Percentiles rank a stretch among this genome's conserved stretches.
phyloP scores from a whole-genome alignment of 2,797 vertebrate genomes.

The Enteromius treurensis region DNA sequence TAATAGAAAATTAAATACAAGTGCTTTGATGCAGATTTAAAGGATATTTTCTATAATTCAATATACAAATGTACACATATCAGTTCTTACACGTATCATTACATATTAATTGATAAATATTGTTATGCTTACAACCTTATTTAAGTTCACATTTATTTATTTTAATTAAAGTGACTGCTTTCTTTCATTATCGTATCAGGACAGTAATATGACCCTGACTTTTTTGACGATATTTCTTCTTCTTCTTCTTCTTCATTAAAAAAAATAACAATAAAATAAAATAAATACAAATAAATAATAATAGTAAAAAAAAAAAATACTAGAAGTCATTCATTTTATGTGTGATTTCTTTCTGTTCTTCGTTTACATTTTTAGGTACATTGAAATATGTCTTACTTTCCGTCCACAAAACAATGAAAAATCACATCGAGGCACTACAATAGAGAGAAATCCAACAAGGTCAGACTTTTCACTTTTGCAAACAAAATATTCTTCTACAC shows the following conservation, averaged over 20 bases:
- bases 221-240: not conserved
- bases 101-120: not conserved
- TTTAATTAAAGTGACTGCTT: not conserved
- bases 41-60: not conserved
- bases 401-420: constrained; percentile 67
- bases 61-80: not conserved
- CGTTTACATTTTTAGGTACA: not conserved
- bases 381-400: too few species aligned
- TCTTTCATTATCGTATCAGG: not conserved
- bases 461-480: constrained; percentile 63
- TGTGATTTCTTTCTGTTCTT: not conserved
- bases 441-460: constrained; percentile 65
- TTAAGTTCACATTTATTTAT: not conserved
- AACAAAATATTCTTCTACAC: constrained; percentile 58
- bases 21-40: not conserved
- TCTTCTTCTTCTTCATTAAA: too few species aligned
- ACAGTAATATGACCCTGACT: not conserved
- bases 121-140: not conserved
- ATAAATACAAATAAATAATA: too few species aligned
- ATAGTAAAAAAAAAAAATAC: not conserved
- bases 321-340: not conserved
- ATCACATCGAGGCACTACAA: constrained; percentile 63
- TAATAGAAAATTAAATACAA: not conserved
- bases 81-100: not conserved
- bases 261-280: too few species aligned